Conservation (phyloP, 92 coral and sea anemone genomes). For the Phenganax stokvisi region DNA sequence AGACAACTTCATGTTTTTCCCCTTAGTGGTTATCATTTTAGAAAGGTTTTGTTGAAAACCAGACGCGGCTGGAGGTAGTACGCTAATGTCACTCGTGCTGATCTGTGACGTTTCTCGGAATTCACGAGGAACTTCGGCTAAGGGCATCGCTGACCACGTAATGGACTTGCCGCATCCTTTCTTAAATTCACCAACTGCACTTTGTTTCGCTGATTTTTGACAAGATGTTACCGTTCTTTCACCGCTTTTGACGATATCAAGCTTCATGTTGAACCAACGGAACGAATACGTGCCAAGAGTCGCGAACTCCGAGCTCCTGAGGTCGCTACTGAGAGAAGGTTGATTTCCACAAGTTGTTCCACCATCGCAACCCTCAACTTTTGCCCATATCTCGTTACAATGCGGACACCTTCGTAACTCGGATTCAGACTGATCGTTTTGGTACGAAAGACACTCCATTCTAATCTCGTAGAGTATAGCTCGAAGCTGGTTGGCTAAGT, state of each 20-base stretch:
- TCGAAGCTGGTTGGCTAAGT: slow-evolving; percentile 54
- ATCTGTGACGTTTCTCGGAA: slow-evolving; percentile 37
- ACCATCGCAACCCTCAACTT: slow-evolving; percentile 45
- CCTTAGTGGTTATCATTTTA: slow-evolving; percentile 7
- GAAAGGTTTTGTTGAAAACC: background rate
- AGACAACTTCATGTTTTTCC: background rate
- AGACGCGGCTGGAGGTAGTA: slow-evolving; percentile 40
- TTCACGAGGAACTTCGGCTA: slow-evolving; percentile 27
- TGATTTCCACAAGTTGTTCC: slow-evolving; percentile 42
- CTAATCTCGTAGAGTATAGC: slow-evolving; percentile 51
- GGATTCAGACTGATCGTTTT: slow-evolving; percentile 44
- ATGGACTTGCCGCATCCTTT: slow-evolving; percentile 41
- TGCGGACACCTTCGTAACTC: slow-evolving; percentile 50
- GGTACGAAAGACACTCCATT: slow-evolving; percentile 50
- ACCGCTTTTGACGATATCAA: background rate
- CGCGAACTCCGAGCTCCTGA: slow-evolving; percentile 40
- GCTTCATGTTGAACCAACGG: slow-evolving; percentile 26
- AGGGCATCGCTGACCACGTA: slow-evolving; percentile 38
- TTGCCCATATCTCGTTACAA: slow-evolving; percentile 38
- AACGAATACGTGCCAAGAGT: slow-evolving; percentile 42
- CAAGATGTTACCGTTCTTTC: background rate
- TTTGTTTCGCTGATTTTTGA: background rate
- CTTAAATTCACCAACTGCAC: background rate
- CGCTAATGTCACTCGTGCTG: slow-evolving; percentile 42
- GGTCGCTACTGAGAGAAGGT: slow-evolving; percentile 30